phyloP scores from a whole-genome alignment of 2,888 invertebrate genomes.

The Drosophila nr. fundita region DNA sequence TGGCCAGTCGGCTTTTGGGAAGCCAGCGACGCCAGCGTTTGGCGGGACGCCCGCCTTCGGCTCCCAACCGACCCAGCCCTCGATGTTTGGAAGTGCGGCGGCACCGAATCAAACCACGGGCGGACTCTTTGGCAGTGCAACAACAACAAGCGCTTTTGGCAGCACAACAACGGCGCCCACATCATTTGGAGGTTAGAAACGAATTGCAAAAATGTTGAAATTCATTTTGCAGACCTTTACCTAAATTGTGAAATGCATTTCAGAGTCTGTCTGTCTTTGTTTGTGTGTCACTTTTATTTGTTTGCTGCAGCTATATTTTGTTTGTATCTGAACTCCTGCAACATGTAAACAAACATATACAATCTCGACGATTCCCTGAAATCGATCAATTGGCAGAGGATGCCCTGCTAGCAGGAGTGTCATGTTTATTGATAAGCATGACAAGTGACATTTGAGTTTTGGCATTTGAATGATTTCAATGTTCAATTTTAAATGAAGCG shows the following conservation, averaged over 20 bases:
- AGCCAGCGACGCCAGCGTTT: conserved; percentile 88
- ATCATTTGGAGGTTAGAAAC: conserved; percentile 83
- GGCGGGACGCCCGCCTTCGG: conserved; percentile 91
- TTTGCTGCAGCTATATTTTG: background rate
- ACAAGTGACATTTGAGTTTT: background rate
- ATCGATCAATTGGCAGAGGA: background rate
- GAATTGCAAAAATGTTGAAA: conserved; percentile 23
- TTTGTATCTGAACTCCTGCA: background rate
- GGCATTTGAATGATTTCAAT: background rate
- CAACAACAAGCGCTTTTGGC: conserved; percentile 89
- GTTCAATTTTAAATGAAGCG: background rate
- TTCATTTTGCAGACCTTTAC: background rate
- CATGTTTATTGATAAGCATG: background rate
- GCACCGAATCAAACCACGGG: conserved; percentile 84
- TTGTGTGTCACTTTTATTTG: background rate
- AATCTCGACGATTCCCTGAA: background rate
- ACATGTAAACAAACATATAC: background rate
- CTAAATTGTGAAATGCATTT: background rate
- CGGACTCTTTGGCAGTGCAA: conserved; percentile 86
- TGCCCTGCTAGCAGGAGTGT: background rate
- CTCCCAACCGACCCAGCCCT: conserved; percentile 83
- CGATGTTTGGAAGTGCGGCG: conserved; percentile 87
- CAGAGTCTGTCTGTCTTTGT: background rate
- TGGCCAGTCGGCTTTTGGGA: conserved; percentile 86
- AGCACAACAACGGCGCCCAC: conserved; percentile 85